Evolutionary conservation across 2,797 vertebrate genomes (phyloP).

Genomic region (Eidolon dupreanum): DNA sequence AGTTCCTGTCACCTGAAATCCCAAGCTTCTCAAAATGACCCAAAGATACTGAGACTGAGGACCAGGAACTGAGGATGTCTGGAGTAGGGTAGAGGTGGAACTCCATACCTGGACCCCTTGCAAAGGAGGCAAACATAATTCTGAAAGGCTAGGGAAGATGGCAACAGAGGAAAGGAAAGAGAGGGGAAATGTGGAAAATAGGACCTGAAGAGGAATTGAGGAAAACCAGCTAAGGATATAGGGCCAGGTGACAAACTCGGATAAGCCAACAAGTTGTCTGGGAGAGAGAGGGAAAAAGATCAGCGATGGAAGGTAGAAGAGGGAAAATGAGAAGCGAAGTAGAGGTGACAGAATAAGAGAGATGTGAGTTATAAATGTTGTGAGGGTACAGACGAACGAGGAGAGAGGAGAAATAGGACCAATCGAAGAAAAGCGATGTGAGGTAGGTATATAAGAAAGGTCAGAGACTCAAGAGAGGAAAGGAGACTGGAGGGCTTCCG

Average conservation of each 20-base stretch:
- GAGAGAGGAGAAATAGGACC: neutral
- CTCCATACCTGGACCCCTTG: neutral
- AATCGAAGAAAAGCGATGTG: neutral
- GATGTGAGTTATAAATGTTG: neutral
- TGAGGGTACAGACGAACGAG: neutral
- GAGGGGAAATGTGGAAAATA: neutral
- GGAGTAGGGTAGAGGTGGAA: neutral
- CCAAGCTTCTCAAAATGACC: conserved; percentile 29
- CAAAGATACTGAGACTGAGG: neutral
- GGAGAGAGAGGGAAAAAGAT: neutral
- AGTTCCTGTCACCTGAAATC: neutral
- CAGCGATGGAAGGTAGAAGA: neutral
- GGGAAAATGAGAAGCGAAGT: neutral
- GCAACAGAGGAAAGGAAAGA: neutral
- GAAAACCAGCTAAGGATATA: neutral
- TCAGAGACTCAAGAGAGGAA: neutral
- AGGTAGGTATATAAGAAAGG: neutral
- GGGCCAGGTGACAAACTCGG: neutral
- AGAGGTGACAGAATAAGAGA: neutral
- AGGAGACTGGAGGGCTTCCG: neutral
- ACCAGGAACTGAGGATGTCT: neutral
- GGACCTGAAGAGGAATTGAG: neutral
- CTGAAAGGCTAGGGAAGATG: neutral
- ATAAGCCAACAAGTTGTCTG: neutral
- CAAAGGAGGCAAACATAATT: neutral